A percentile compares a stretch with the other conserved stretches of the same genome.
Evolutionary conservation across 1,140 invertebrate species (phyloP).

Genomic region (Drosophila novamexicana): DNA sequence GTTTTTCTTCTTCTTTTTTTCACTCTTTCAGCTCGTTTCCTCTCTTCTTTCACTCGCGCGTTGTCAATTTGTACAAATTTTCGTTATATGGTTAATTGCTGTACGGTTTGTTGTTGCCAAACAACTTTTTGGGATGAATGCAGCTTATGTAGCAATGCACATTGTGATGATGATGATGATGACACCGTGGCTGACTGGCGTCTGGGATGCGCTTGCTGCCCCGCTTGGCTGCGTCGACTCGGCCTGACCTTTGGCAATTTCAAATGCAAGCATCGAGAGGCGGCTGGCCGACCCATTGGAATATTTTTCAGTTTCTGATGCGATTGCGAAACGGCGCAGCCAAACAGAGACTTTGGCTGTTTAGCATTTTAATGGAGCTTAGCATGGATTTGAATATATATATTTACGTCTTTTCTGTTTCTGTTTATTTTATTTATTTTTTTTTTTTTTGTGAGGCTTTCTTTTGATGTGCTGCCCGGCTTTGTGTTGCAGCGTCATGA

Average conservation of each 20-base stretch:
- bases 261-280: constrained; percentile 50
- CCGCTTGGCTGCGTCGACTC: constrained; percentile 16
- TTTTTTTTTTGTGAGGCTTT: constrained; percentile 47
- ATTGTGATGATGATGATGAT: constrained; percentile 27
- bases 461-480: constrained; percentile 33
- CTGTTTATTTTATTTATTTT: background rate
- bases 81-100: constrained; percentile 78
- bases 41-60: constrained; percentile 72
- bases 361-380: constrained; percentile 71
- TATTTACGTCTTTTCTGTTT: constrained; percentile 34
- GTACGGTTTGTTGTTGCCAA: constrained; percentile 62
- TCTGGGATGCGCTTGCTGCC: constrained; percentile 49
- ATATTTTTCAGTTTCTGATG: constrained; percentile 35
- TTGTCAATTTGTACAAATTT: constrained; percentile 77
- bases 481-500: constrained; percentile 47
- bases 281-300: constrained; percentile 28
- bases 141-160: constrained; percentile 54
- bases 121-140: constrained; percentile 57
- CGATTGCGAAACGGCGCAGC: constrained; percentile 58
- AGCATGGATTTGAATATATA: constrained; percentile 71
- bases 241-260: constrained; percentile 76
- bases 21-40: constrained; percentile 45
- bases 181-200: constrained; percentile 8
- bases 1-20: constrained; percentile 11
- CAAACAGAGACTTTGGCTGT: constrained; percentile 21